Percentiles rank a stretch among this genome's conserved stretches.
phyloP scores from a whole-genome alignment of 2,797 vertebrate genomes.

The Chloroceryle amazona region DNA sequence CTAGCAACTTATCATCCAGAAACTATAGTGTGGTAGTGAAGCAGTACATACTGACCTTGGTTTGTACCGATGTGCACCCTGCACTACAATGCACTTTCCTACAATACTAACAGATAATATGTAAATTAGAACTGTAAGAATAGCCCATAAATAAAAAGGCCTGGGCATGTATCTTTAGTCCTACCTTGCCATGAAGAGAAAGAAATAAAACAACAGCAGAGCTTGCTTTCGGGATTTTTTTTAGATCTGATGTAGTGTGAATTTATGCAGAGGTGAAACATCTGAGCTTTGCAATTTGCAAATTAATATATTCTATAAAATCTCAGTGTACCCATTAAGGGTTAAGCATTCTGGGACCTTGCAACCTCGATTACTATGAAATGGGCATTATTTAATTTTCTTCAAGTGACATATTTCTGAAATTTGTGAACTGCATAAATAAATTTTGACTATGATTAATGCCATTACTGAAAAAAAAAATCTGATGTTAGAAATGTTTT shows the following conservation, averaged over 20 bases:
- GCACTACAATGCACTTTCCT: not conserved
- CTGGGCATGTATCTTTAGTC: not conserved
- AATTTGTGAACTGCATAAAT: not conserved
- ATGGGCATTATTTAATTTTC: not conserved
- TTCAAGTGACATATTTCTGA: not conserved
- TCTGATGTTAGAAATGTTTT: not conserved
- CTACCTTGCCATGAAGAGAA: not conserved
- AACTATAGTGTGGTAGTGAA: not conserved
- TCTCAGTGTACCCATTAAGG: not conserved
- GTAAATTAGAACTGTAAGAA: not conserved
- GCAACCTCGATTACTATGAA: not conserved
- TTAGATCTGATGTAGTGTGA: not conserved
- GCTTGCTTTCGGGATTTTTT: not conserved
- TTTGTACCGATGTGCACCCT: not conserved
- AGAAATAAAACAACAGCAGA: not conserved
- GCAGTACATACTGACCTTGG: not conserved
- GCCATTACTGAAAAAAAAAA: not conserved
- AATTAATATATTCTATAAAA: not conserved
- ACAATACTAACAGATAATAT: not conserved
- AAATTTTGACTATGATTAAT: not conserved
- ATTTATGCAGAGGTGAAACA: not conserved
- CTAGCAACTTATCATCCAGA: not conserved
- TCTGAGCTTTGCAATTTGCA: not conserved
- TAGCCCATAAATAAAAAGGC: not conserved
- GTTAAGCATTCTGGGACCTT: not conserved